Conservation (phyloP, 2,888 invertebrate species). For the Celastrina argiolus region DNA sequence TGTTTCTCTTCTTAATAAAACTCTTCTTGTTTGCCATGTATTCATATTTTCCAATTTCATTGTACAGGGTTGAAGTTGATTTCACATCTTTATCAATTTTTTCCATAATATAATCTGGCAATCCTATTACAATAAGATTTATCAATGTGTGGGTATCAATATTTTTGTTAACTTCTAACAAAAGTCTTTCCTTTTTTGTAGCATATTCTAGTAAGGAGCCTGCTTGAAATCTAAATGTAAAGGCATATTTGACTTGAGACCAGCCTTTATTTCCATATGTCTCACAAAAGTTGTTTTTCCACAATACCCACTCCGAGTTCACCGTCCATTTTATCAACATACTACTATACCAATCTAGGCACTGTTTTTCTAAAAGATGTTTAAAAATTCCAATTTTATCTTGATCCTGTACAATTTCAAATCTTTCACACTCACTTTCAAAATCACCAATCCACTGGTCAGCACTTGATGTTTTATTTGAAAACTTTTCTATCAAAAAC, state of each 20-base stretch:
- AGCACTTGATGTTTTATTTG: background rate
- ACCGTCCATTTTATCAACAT: background rate
- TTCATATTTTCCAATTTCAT: background rate
- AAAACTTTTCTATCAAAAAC: background rate
- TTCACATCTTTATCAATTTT: background rate
- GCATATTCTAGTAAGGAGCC: background rate
- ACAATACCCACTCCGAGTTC: background rate
- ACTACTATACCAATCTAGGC: background rate
- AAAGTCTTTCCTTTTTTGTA: background rate
- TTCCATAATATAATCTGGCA: constrained; percentile 4
- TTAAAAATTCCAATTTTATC: background rate
- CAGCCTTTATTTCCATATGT: background rate
- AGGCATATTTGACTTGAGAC: background rate
- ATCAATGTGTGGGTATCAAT: background rate
- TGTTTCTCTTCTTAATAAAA: constrained; percentile 7
- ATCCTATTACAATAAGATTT: background rate
- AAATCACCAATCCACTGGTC: background rate
- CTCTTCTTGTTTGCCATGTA: background rate
- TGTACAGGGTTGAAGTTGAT: background rate
- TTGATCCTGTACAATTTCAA: background rate
- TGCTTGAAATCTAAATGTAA: background rate
- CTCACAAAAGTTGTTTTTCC: background rate
- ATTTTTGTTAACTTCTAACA: background rate
- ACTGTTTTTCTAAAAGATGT: background rate
- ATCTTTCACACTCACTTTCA: background rate